phyloP scores from a whole-genome alignment of 2,113 vertebrate species.

The Melozone crissalis region DNA sequence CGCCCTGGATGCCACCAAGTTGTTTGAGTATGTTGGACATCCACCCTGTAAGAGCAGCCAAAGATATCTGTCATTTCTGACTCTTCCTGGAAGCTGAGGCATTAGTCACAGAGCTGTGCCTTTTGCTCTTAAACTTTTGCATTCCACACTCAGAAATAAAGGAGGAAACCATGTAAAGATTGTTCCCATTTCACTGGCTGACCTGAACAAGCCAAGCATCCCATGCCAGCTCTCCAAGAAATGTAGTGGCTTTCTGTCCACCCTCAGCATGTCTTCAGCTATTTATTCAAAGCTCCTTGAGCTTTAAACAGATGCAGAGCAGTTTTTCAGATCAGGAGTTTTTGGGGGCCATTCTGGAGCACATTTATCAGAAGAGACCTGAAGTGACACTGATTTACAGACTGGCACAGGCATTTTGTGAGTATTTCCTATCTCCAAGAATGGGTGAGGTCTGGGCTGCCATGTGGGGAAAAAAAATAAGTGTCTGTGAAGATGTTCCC shows the following conservation, averaged over 20 bases:
- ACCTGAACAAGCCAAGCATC: not conserved
- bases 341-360: not conserved
- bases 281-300: not conserved
- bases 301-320: not conserved
- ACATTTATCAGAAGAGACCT: not conserved
- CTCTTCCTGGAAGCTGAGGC: not conserved
- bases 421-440: not conserved
- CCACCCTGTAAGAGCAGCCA: not conserved
- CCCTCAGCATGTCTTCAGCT: not conserved
- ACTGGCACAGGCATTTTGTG: not conserved
- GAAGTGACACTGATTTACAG: not conserved
- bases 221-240: not conserved
- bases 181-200: not conserved
- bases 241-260: not conserved
- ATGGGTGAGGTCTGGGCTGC: not conserved
- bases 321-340: not conserved
- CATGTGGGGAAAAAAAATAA: not conserved
- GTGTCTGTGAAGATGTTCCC: not conserved
- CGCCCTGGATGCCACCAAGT: accelerated
- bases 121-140: not conserved
- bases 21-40: not conserved
- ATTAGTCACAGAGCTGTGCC: not conserved
- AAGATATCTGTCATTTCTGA: not conserved
- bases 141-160: not conserved
- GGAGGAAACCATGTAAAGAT: not conserved